These are phyloP conservation scores for Opisthocomus hoazin DNA, from an alignment of 2,113 vertebrate genomes.

Conservation along the genomic window DNA sequence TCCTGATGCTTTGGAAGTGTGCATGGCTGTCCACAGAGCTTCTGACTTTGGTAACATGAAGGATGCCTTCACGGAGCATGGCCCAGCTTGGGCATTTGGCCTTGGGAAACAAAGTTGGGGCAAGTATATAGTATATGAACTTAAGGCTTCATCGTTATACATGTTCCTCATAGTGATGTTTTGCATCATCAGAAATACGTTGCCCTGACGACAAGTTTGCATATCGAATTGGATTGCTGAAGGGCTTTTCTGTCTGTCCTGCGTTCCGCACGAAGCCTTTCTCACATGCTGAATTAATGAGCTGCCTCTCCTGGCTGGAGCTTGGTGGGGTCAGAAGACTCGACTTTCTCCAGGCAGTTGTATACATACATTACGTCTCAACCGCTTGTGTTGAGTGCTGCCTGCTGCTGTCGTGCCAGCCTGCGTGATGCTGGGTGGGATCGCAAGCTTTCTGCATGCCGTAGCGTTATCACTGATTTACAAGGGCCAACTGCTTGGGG, in stretches of 20 bases:
- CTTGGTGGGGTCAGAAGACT: not conserved
- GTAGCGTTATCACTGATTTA: not conserved
- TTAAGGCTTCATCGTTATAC: not conserved
- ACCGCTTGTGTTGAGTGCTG: not conserved
- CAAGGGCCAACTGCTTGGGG: not conserved
- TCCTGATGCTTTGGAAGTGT: not conserved
- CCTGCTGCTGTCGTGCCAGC: fast-evolving
- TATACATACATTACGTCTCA: not conserved
- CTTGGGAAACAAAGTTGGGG: not conserved
- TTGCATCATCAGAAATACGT: not conserved
- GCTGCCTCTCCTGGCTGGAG: not conserved
- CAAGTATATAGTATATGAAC: not conserved
- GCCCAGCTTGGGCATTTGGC: not conserved
- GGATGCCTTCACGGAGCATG: not conserved
- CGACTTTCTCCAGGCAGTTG: not conserved
- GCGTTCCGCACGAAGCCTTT: not conserved
- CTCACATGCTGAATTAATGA: not conserved
- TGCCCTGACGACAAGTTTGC: not conserved
- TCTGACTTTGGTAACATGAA: not conserved
- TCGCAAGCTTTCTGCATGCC: not conserved
- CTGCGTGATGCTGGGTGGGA: not conserved
- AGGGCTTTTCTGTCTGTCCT: not conserved
- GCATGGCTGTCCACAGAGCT: not conserved
- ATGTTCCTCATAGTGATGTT: not conserved
- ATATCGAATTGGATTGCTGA: not conserved